phyloP scores from a whole-genome alignment of 2,797 vertebrate genomes.

The Garrulus glandarius region DNA sequence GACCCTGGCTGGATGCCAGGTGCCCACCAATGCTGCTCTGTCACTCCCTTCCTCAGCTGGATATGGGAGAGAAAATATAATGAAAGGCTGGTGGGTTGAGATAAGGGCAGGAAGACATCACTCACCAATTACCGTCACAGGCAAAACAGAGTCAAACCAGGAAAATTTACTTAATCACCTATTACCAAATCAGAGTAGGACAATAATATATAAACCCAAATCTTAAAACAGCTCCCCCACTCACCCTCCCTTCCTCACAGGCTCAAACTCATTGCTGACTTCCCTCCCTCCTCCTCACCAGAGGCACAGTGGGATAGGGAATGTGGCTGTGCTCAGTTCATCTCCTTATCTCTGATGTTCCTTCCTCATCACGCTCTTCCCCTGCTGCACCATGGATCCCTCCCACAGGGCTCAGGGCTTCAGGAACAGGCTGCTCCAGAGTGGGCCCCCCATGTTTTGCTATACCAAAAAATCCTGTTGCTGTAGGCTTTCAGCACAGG shows the following conservation, averaged over 20 bases:
- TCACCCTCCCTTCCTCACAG: rapidly evolving
- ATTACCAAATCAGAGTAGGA: background rate
- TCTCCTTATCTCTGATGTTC: background rate
- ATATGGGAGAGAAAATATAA: background rate
- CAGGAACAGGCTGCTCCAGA: background rate
- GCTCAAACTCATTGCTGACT: background rate
- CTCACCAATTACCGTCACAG: background rate
- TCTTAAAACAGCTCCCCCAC: rapidly evolving
- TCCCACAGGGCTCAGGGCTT: background rate
- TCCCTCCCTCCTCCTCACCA: background rate
- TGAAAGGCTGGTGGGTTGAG: rapidly evolving
- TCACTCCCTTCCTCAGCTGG: background rate
- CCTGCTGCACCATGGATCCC: background rate
- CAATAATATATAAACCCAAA: background rate
- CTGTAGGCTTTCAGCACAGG: background rate
- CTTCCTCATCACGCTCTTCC: too few relatives aligned
- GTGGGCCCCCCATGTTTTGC: too few relatives aligned
- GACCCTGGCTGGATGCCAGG: background rate
- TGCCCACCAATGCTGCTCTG: too few relatives aligned
- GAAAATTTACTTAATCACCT: background rate
- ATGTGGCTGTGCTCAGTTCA: too few relatives aligned
- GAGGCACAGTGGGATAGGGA: too few relatives aligned
- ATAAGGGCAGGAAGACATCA: background rate
- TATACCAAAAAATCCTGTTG: background rate
- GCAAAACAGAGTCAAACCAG: background rate